These are phyloP conservation scores for Ochropleura plecta DNA, from an alignment of 2,888 invertebrate species.

Conservation along the genomic window DNA sequence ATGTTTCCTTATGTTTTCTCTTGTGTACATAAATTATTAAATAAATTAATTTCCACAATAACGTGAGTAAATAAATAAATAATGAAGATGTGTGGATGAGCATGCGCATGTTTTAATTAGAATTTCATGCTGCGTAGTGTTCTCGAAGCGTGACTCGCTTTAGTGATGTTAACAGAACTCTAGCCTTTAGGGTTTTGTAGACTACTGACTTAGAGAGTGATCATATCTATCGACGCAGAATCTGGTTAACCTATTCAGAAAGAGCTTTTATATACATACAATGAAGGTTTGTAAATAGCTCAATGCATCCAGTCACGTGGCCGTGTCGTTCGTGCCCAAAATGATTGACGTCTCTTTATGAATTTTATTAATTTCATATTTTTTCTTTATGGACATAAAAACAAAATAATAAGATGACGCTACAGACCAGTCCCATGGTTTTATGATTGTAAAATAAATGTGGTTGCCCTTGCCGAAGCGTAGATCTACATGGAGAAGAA, in stretches of 20 bases:
- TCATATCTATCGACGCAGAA: not conserved
- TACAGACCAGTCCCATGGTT: no score
- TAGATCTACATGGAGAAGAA: not conserved
- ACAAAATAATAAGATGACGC: no score
- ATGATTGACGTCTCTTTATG: not conserved
- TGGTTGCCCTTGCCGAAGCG: no score
- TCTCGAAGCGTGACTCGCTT: constrained; percentile 47
- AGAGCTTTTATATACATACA: not conserved
- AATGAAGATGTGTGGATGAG: constrained; percentile 21
- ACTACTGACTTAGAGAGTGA: not conserved
- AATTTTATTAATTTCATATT: no score
- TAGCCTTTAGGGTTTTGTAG: constrained; percentile 8
- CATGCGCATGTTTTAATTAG: constrained; percentile 38
- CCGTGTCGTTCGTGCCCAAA: not conserved
- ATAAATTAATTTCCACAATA: not conserved
- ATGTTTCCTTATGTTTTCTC: no score
- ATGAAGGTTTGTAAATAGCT: not conserved
- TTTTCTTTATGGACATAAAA: not conserved
- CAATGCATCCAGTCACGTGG: not conserved
- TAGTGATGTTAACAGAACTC: constrained; percentile 19
- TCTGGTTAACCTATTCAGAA: not conserved
- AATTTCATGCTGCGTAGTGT: constrained; percentile 28
- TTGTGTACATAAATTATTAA: no score
- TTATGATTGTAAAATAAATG: no score
- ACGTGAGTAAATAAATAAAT: constrained; percentile 34